These are phyloP conservation scores for Hyperopisus bebe DNA, from an alignment of 2,113 vertebrate genomes.

Conservation along the genomic window DNA sequence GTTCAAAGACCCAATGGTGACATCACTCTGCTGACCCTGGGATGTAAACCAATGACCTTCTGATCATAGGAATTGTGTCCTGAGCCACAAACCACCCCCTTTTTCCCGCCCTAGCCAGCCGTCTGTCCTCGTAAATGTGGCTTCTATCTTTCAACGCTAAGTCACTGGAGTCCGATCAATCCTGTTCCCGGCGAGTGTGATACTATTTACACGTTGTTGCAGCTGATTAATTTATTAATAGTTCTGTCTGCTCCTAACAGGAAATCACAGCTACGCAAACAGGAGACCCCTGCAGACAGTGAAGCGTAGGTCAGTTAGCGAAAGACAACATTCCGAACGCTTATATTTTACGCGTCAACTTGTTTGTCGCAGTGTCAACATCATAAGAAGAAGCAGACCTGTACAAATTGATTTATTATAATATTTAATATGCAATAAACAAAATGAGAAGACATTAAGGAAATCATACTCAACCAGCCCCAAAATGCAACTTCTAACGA, in stretches of 20 bases:
- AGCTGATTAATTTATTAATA: constrained; percentile 14
- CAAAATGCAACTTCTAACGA: background rate
- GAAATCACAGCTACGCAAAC: background rate
- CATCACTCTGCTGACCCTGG: background rate
- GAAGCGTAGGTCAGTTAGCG: background rate
- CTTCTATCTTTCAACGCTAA: background rate
- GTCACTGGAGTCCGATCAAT: background rate
- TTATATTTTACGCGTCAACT: constrained; percentile 10
- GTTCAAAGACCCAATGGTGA: background rate
- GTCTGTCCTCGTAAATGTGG: background rate
- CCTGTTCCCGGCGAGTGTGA: background rate
- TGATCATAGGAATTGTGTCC: background rate
- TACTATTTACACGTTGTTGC: background rate
- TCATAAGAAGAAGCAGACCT: background rate
- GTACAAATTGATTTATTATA: background rate
- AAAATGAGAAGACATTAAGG: background rate
- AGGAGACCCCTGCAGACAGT: background rate
- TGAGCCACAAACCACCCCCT: background rate
- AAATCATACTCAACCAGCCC: background rate
- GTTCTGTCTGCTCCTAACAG: background rate
- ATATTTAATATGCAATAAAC: background rate
- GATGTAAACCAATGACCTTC: background rate
- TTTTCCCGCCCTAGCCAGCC: background rate
- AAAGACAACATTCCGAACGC: background rate
- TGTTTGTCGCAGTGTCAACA: background rate